A percentile compares a stretch with the other conserved stretches of the same genome.
phyloP scores from a whole-genome alignment of 92 coral and sea anemone genomes.

The Porites rus region DNA sequence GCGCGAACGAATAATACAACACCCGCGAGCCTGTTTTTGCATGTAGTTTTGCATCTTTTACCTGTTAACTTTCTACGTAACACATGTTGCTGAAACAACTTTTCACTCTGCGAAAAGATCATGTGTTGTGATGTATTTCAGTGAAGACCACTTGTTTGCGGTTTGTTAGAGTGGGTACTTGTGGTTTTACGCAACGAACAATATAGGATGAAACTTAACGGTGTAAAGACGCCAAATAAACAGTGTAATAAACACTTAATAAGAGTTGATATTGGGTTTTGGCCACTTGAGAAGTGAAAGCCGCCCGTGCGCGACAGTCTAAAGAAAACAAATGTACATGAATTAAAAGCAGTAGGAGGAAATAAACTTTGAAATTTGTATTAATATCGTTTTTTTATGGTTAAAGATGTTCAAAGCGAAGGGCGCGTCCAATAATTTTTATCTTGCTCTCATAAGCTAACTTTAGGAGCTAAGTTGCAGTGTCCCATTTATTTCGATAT shows the following conservation, averaged over 20 bases:
- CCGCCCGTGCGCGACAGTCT: not conserved
- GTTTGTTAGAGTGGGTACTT: not conserved
- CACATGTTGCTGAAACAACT: not conserved
- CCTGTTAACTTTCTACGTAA: not conserved
- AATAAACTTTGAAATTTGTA: not conserved
- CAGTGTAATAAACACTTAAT: conserved; percentile 11
- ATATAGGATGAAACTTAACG: not conserved
- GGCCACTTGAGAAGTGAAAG: not conserved
- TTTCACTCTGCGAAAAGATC: not conserved
- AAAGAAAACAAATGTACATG: not conserved
- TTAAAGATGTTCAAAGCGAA: not conserved
- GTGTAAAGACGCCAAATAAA: not conserved
- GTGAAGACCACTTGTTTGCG: not conserved
- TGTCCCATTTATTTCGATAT: not conserved
- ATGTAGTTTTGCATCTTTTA: not conserved
- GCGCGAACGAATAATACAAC: not conserved
- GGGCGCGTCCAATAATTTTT: not conserved
- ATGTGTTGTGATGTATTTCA: not conserved
- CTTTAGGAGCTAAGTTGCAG: not conserved
- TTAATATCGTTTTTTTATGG: not conserved
- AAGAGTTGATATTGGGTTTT: not conserved
- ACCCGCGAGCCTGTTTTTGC: not conserved
- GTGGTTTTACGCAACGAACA: not conserved
- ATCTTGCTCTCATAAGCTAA: not conserved
- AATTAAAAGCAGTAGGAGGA: not conserved